phyloP scores from a whole-genome alignment of 2,797 vertebrate species.

The Thalassophryne amazonica region DNA sequence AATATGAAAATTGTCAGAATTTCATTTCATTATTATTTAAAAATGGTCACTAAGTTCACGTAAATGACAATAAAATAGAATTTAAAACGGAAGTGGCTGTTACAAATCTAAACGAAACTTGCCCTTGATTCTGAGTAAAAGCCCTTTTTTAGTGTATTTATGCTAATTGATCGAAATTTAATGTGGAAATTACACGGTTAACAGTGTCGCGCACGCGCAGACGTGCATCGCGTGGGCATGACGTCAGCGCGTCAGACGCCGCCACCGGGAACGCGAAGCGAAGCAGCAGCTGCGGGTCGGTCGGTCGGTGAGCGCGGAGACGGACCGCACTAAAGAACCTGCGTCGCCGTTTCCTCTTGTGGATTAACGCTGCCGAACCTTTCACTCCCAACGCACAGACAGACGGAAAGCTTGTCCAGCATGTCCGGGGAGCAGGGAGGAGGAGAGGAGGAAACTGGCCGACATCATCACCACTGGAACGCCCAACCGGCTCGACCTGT shows the following conservation, averaged over 20 bases:
- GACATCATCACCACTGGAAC: constrained; percentile 99
- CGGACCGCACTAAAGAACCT: constrained; percentile 22
- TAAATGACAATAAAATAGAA: no score
- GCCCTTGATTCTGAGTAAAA: no score
- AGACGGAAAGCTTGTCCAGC: constrained; percentile 47
- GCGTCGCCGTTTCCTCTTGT: constrained; percentile 22
- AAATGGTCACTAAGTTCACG: no score
- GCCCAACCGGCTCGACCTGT: constrained; percentile 99
- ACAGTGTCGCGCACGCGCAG: constrained; percentile 49
- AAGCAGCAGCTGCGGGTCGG: constrained; percentile 50
- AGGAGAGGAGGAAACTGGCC: constrained; percentile 97
- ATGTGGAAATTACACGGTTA: constrained; percentile 54
- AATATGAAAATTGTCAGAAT: no score
- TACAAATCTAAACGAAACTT: no score
- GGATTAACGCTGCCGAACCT: constrained; percentile 51
- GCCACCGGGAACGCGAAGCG: constrained; percentile 50
- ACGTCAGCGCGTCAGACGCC: no score
- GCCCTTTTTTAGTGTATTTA: no score
- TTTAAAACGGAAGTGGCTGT: no score
- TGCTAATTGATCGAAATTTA: no score
- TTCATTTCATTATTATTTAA: no score
- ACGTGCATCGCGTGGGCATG: no score
- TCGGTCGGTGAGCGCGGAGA: constrained; percentile 31
- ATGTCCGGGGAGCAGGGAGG: constrained; percentile 93
- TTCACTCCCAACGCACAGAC: constrained; percentile 2